Percentiles rank a stretch among this genome's conserved stretches.
Evolutionary conservation across 2,113 vertebrate species (phyloP).

Genomic region (Peromyscus leucopus): DNA sequence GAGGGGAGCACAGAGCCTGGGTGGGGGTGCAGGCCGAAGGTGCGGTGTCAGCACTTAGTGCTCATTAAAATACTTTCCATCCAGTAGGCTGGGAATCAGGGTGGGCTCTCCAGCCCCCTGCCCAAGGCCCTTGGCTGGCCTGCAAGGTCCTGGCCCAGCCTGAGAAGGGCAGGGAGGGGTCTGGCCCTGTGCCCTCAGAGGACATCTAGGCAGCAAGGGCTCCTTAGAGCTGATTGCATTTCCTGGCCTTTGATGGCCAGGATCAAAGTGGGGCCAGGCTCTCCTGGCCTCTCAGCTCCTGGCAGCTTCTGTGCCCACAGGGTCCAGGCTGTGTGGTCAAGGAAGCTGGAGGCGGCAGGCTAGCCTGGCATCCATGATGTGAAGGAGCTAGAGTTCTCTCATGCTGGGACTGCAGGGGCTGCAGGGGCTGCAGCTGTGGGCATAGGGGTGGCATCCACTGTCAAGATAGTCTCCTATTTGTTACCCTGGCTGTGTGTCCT

Average conservation of each 20-base stretch:
- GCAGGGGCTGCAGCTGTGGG: neutral
- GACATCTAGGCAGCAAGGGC: constrained; percentile 66
- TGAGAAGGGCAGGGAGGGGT: constrained; percentile 28
- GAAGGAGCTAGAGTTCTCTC: neutral
- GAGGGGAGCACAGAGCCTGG: constrained; percentile 53
- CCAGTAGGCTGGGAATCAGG: neutral
- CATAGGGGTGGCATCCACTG: neutral
- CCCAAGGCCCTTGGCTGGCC: constrained; percentile 46
- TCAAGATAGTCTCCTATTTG: neutral
- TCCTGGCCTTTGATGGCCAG: constrained; percentile 80
- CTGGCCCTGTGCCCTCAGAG: constrained; percentile 56
- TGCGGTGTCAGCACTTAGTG: constrained; percentile 66
- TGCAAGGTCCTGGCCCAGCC: constrained; percentile 4
- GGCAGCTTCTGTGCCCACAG: constrained; percentile 22
- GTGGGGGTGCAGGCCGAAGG: constrained; percentile 60
- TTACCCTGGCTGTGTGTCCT: neutral
- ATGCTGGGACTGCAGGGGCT: neutral
- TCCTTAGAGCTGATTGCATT: constrained; percentile 74
- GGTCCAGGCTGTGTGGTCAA: constrained; percentile 47
- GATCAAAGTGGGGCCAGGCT: constrained; percentile 70
- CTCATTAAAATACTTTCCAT: constrained; percentile 70
- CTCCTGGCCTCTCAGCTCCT: constrained; percentile 35
- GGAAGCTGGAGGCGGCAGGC: constrained; percentile 8
- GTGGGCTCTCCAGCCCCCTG: constrained; percentile 47
- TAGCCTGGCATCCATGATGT: constrained; percentile 35